Conservation (phyloP, 2,888 invertebrate genomes). For the Sipunculus nudus region DNA sequence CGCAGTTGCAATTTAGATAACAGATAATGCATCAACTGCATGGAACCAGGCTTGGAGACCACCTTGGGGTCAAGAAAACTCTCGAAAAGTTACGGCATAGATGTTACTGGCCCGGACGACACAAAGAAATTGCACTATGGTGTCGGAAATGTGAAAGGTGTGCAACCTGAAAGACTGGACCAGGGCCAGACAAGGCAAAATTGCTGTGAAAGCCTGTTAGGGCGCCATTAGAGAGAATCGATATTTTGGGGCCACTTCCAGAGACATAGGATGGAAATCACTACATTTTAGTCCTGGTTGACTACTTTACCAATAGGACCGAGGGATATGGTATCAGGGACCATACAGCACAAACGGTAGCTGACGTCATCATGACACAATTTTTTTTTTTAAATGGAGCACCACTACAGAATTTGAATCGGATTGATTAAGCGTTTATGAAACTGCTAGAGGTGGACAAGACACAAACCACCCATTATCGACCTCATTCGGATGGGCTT, state of each 20-base stretch:
- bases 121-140: not conserved
- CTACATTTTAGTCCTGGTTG: constrained; percentile 26
- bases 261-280: constrained; percentile 1
- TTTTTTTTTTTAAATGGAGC: constrained; percentile 1
- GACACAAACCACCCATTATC: constrained; percentile 18
- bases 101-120: not conserved
- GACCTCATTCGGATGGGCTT: constrained; percentile 16
- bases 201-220: constrained; percentile 6
- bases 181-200: not conserved
- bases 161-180: not conserved
- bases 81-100: not conserved
- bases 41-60: not conserved
- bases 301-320: constrained; percentile 30
- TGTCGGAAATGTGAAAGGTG: constrained; percentile 3
- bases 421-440: constrained; percentile 11
- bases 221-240: constrained; percentile 8
- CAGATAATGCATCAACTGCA: too few relatives aligned
- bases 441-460: constrained; percentile 9
- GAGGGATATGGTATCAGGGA: constrained; percentile 27
- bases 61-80: not conserved
- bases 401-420: constrained; percentile 21
- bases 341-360: constrained; percentile 29
- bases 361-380: constrained; percentile 24
- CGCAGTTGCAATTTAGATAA: too few relatives aligned
- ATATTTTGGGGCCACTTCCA: not conserved